These are phyloP conservation scores for Hemicentrotus pulcherrimus DNA, from an alignment of 35 echinoderm and acorn worm species.

Conservation along the genomic window DNA sequence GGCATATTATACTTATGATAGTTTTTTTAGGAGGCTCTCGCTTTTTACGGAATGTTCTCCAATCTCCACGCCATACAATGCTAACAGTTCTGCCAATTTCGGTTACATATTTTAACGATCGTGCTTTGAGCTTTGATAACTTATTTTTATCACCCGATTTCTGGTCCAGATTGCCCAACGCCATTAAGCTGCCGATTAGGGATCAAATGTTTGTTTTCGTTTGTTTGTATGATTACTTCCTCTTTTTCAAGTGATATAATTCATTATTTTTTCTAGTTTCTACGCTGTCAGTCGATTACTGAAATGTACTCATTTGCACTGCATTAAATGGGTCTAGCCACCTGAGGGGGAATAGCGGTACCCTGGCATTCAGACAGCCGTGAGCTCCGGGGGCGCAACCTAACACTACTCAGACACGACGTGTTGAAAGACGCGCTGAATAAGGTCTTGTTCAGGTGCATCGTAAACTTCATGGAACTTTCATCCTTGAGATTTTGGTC, in stretches of 20 bases:
- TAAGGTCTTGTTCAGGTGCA: not conserved
- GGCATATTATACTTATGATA: too few species aligned
- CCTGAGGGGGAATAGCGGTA: not conserved
- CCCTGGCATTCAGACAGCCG: conserved; percentile 27
- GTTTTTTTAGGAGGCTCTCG: too few species aligned
- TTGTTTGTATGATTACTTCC: not conserved
- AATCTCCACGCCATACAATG: too few species aligned
- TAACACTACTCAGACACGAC: not conserved
- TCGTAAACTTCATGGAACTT: not conserved
- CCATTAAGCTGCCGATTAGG: not conserved
- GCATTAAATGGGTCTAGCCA: not conserved
- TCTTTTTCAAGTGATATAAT: not conserved
- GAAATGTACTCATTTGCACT: conserved; percentile 1
- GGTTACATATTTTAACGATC: not conserved
- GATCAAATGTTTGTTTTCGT: too few species aligned
- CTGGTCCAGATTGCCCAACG: not conserved
- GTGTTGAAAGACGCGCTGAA: conserved; percentile 26
- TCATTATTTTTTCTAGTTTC: not conserved
- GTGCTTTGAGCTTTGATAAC: not conserved
- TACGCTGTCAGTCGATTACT: not conserved
- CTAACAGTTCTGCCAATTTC: not conserved
- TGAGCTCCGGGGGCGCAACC: conserved; percentile 25
- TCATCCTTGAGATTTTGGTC: conserved; percentile 36
- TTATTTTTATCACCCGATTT: not conserved
- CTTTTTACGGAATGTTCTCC: too few species aligned